Evolutionary conservation across 2,888 invertebrate genomes (phyloP), one percentile per base, ranked within the genome.

Genomic region (Morpho helenor): DNA sequence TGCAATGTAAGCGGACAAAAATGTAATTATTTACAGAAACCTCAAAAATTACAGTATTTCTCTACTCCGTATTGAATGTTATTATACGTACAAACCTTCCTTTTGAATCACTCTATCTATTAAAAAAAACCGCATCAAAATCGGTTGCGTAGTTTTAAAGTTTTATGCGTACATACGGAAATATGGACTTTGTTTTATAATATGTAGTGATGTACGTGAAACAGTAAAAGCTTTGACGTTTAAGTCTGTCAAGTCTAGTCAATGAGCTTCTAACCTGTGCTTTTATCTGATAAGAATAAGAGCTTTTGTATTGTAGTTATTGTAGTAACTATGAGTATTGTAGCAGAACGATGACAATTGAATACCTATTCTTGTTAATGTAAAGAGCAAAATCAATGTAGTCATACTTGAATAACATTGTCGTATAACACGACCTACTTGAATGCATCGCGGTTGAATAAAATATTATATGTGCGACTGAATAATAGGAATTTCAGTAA

Each of bases 261-360:
- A 75, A 77, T 74, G 88, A 88, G 87, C 88, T 88, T 87, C 87
- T 71, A 68, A 80, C 76, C 77, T 80, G 80, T 78, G 81, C 82
- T 84, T 81, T 59, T 66, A 66, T 76, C 76, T 80, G 76, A 80
- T 83, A 83, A 74, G 74, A 74, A 70, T 86, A 85, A 85, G 84
- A 86, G 85, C 86, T 87, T 86, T 81, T 84, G 81, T 86, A 82
- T 76, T 73, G 81, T 85, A 85, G 82, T 78, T 77, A 80, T 82
- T 81, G 78, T 84, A 84, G 79, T 72, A 59, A 73, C 70, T 62
- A 66, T 59, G 56, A 65, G 56, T 71, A 72, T 69, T 68, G 63
- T 70, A 68, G 75, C 73, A 71, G 70, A 75, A 76, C 70, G 74
- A 70, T 66, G 65, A 58, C 49, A 59, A 57, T 57, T 63, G 61